A percentile compares a stretch with the other conserved stretches of the same genome.
phyloP scores from a whole-genome alignment of 2,113 vertebrate species.

The Ceyx margarethae region DNA sequence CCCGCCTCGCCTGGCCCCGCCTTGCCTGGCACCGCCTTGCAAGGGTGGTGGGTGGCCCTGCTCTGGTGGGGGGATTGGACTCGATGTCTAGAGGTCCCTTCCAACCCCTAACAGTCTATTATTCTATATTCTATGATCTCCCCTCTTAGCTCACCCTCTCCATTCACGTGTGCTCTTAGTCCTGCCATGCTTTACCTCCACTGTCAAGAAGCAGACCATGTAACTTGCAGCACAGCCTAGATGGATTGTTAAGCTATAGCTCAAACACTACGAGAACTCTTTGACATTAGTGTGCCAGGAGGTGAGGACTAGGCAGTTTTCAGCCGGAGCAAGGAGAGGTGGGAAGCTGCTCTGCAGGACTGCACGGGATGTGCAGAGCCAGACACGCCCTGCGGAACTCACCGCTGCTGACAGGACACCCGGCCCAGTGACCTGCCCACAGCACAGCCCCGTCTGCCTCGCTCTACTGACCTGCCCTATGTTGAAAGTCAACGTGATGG shows the following conservation, averaged over 20 bases:
- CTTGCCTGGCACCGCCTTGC: not conserved
- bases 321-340: not conserved
- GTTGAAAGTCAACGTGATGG: conserved; percentile 96
- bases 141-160: not conserved
- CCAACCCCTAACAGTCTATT: too few relatives aligned
- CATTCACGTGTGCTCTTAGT: not conserved
- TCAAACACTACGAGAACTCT: not conserved
- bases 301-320: not conserved
- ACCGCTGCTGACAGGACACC: not conserved
- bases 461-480: conserved; percentile 87
- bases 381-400: not conserved
- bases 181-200: not conserved
- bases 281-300: not conserved
- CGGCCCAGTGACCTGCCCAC: not conserved
- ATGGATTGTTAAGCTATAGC: not conserved
- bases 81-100: too few relatives aligned
- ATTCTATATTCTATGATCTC: not conserved
- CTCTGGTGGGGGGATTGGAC: too few relatives aligned
- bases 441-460: not conserved
- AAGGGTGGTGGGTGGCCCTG: too few relatives aligned
- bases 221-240: not conserved
- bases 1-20: too few relatives aligned
- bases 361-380: not conserved
- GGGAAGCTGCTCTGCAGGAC: not conserved
- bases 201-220: not conserved